Conservation (phyloP, 30 jellyfish, hydroid and myxozoan genomes). For the Haliclystus octoradiatus region DNA sequence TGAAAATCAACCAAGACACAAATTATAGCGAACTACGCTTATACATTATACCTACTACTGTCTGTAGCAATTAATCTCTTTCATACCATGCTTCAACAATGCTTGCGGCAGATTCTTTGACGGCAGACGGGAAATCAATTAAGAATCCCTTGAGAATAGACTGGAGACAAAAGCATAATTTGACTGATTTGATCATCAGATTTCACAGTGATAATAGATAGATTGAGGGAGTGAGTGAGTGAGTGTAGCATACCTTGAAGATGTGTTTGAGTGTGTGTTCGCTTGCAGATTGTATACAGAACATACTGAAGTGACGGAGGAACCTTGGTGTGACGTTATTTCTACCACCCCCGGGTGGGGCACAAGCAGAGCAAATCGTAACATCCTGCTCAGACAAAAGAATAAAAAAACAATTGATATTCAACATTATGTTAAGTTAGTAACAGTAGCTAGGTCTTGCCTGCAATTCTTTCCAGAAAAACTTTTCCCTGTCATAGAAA, state of each 20-base stretch:
- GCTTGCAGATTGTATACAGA: conserved; percentile 67
- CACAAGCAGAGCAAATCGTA: conserved; percentile 92
- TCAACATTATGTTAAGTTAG: background rate
- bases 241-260: conserved; percentile 50
- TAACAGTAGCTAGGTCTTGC: conserved; percentile 8
- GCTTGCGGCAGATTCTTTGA: conserved; percentile 60
- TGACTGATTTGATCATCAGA: too few species aligned
- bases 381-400: conserved; percentile 55
- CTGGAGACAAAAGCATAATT: conserved; percentile 14
- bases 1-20: conserved; percentile 9
- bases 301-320: conserved; percentile 84
- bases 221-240: background rate
- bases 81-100: conserved; percentile 81
- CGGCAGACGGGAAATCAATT: conserved; percentile 77
- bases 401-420: background rate
- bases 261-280: conserved; percentile 70
- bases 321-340: conserved; percentile 94
- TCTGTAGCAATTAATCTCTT: too few species aligned
- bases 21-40: too few species aligned
- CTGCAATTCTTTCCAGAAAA: conserved; percentile 86
- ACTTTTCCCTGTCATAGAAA: conserved; percentile 76
- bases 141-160: conserved; percentile 82
- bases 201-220: background rate
- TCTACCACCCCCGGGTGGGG: conserved; percentile 99
- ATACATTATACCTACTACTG: too few species aligned